Percentiles rank a stretch among this genome's conserved stretches.
Conservation (phyloP, 2,888 invertebrate species). For the Conops quadrifasciatus region DNA sequence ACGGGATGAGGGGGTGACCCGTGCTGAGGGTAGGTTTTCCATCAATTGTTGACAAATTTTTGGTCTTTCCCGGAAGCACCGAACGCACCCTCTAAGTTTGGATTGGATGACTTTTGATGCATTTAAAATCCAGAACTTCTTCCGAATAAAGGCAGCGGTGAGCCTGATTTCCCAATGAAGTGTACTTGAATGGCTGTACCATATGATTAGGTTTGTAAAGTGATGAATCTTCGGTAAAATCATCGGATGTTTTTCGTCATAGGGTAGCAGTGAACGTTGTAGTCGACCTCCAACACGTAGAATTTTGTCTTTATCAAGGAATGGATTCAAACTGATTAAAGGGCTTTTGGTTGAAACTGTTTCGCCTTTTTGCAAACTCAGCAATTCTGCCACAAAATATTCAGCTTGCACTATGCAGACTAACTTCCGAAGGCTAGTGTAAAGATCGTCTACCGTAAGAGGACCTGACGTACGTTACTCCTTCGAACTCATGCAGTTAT, state of each 20-base stretch:
- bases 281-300: constrained; percentile 25
- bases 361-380: not conserved
- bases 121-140: not conserved
- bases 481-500: not conserved
- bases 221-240: constrained; percentile 25
- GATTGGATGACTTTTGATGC: not conserved
- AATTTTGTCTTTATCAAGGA: constrained; percentile 23
- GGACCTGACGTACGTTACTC: not conserved
- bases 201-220: constrained; percentile 10
- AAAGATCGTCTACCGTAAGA: not conserved
- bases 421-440: not conserved
- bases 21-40: not conserved
- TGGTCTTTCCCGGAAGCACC: constrained; percentile 8
- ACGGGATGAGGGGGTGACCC: not conserved
- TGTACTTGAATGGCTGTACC: constrained; percentile 4
- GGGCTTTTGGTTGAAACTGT: constrained; percentile 2
- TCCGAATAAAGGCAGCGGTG: not conserved
- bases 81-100: constrained; percentile 14
- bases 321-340: not conserved
- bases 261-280: constrained; percentile 8
- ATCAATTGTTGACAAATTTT: not conserved
- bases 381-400: not conserved
- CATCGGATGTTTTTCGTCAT: constrained; percentile 16
- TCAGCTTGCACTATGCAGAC: not conserved
- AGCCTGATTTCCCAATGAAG: not conserved